phyloP scores from a whole-genome alignment of 2,888 invertebrate genomes.

The Nomada ferruginata region DNA sequence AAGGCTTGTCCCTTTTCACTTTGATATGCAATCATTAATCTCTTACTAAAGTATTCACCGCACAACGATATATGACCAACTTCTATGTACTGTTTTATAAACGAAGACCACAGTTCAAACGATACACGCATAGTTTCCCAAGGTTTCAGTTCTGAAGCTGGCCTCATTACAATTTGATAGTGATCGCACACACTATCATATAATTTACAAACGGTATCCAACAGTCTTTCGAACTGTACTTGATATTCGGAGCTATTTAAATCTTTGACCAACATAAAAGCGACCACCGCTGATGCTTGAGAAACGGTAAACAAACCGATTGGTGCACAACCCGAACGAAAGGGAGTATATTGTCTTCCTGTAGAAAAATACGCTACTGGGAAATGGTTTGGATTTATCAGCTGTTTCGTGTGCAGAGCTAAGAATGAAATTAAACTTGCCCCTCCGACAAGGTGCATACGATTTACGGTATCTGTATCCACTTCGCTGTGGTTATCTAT shows the following conservation, averaged over 20 bases:
- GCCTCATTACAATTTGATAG: constrained; percentile 87
- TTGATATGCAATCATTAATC: constrained; percentile 89
- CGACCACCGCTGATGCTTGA: constrained; percentile 89
- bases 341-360: constrained; percentile 89
- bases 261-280: constrained; percentile 87
- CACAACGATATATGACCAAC: constrained; percentile 90
- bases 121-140: constrained; percentile 89
- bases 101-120: constrained; percentile 91
- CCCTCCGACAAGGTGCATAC: constrained; percentile 91
- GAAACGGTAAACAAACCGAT: constrained; percentile 88
- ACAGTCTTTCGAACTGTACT: constrained; percentile 86
- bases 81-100: constrained; percentile 88
- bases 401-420: constrained; percentile 89
- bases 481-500: constrained; percentile 86
- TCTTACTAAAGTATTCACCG: constrained; percentile 91
- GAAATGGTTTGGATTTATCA: constrained; percentile 86
- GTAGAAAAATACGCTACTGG: constrained; percentile 89
- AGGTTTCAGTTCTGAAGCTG: constrained; percentile 87
- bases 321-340: constrained; percentile 76
- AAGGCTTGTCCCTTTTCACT: constrained; percentile 87
- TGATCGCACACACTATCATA: constrained; percentile 89
- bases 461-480: constrained; percentile 85
- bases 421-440: constrained; percentile 90
- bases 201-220: constrained; percentile 85
- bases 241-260: constrained; percentile 84